These are phyloP conservation scores for Hirtodrosophila duncani DNA, from an alignment of 2,888 invertebrate species.

Conservation along the genomic window DNA sequence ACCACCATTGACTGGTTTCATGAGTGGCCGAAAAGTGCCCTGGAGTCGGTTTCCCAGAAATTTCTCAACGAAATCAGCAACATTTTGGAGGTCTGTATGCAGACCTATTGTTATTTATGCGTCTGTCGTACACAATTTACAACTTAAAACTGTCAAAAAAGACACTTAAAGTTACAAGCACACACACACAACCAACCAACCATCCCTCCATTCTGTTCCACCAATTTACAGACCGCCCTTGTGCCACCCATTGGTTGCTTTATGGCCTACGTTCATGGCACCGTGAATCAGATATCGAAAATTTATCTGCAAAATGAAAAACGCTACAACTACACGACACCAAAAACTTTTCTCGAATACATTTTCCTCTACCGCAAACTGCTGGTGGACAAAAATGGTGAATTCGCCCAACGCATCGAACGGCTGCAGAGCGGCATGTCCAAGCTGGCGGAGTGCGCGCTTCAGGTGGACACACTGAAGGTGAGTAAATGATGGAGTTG, in stretches of 20 bases:
- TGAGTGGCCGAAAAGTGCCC: conserved; percentile 95
- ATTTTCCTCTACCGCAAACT: conserved; percentile 90
- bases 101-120: too few species aligned
- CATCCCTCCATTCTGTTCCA: not conserved
- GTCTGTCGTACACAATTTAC: conserved; percentile 42
- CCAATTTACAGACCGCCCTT: conserved; percentile 79
- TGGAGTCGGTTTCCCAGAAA: conserved; percentile 91
- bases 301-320: conserved; percentile 91
- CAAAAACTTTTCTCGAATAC: conserved; percentile 97
- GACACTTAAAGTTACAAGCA: conserved; percentile 26
- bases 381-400: conserved; percentile 83
- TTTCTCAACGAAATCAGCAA: conserved; percentile 89
- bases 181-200: conserved; percentile 7
- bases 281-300: conserved; percentile 92
- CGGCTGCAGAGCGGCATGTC: conserved; percentile 93
- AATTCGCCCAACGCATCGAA: conserved; percentile 86
- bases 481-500: conserved; percentile 71
- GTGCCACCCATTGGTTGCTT: conserved; percentile 88
- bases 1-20: conserved; percentile 98
- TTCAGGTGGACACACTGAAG: conserved; percentile 92
- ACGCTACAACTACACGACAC: conserved; percentile 97
- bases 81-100: conserved; percentile 81
- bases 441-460: conserved; percentile 91
- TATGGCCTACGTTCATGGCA: conserved; percentile 94
- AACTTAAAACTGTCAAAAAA: conserved; percentile 43